A percentile compares a stretch with the other conserved stretches of the same genome.
These are phyloP conservation scores for Dorcus parallelipipedus DNA, from an alignment of 2,888 invertebrate genomes.

Conservation along the genomic window DNA sequence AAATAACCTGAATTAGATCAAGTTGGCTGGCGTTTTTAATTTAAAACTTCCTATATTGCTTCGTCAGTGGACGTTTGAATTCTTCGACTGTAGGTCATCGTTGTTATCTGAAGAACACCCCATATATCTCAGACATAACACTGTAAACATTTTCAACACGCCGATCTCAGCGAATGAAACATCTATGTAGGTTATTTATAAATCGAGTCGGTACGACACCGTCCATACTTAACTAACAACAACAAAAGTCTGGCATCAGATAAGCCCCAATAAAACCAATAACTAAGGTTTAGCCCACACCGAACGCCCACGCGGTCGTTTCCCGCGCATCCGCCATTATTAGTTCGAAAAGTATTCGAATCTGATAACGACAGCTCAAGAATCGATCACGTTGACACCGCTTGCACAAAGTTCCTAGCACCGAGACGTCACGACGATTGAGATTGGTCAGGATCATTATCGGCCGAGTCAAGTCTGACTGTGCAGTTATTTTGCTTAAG, in stretches of 20 bases:
- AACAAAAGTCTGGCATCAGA: constrained; percentile 8
- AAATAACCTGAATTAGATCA: too few relatives aligned
- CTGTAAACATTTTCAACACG: constrained; percentile 4
- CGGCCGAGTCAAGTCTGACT: too few relatives aligned
- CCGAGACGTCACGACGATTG: background rate
- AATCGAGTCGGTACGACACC: constrained; percentile 5
- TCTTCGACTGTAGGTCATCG: background rate
- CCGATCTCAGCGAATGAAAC: background rate
- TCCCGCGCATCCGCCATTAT: constrained; percentile 4
- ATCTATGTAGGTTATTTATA: constrained; percentile 2
- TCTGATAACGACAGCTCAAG: constrained; percentile 1
- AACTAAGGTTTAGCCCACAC: constrained; percentile 5
- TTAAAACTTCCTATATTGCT: background rate
- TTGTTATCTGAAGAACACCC: background rate
- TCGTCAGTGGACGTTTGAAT: background rate
- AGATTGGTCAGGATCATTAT: background rate
- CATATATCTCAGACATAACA: background rate
- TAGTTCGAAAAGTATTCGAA: background rate
- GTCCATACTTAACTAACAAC: constrained; percentile 1
- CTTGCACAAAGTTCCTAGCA: background rate
- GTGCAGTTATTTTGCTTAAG: too few relatives aligned
- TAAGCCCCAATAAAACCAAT: constrained; percentile 6
- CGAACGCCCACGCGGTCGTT: background rate
- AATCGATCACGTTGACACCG: background rate
- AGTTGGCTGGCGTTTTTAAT: background rate